Conservation (phyloP, 2,797 vertebrate species). For the Mormyrus hasselquistii region DNA sequence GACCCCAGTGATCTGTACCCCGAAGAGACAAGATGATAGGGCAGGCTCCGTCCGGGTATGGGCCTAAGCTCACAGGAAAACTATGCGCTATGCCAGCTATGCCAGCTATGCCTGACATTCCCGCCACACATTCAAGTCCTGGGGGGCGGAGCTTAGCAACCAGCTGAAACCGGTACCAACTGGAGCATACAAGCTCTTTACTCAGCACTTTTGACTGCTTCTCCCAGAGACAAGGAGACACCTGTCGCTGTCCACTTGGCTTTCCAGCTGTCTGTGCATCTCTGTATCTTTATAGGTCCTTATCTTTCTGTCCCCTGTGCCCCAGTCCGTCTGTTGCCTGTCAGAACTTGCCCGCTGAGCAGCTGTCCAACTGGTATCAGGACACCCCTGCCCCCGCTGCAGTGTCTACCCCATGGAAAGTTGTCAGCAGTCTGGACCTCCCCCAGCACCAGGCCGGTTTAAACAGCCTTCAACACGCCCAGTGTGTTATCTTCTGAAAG, state of each 20-base stretch:
- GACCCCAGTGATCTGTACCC: neutral
- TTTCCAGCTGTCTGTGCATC: neutral
- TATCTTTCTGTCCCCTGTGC: neutral
- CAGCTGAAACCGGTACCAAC: conserved; percentile 10
- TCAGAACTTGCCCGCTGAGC: conserved; percentile 15
- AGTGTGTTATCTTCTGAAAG: conserved; percentile 48
- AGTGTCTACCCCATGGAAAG: neutral
- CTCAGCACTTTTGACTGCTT: conserved; percentile 18
- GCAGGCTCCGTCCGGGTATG: neutral
- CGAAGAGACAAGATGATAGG: neutral
- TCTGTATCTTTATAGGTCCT: neutral
- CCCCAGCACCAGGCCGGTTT: conserved; percentile 44
- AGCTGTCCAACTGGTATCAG: conserved; percentile 14
- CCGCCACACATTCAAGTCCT: neutral
- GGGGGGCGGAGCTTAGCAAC: neutral
- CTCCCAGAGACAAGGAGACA: conserved; percentile 20
- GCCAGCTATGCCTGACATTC: conserved; percentile 16
- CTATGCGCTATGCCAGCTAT: conserved; percentile 23
- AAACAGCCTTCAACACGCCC: conserved; percentile 58
- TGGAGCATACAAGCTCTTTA: neutral
- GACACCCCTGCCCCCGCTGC: neutral
- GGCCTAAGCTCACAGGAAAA: neutral
- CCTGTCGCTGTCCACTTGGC: conserved; percentile 18
- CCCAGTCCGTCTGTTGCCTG: neutral
- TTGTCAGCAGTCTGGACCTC: conserved; percentile 30